Conservation (phyloP, 2,888 invertebrate species). For the Drosophila peninsularis region DNA sequence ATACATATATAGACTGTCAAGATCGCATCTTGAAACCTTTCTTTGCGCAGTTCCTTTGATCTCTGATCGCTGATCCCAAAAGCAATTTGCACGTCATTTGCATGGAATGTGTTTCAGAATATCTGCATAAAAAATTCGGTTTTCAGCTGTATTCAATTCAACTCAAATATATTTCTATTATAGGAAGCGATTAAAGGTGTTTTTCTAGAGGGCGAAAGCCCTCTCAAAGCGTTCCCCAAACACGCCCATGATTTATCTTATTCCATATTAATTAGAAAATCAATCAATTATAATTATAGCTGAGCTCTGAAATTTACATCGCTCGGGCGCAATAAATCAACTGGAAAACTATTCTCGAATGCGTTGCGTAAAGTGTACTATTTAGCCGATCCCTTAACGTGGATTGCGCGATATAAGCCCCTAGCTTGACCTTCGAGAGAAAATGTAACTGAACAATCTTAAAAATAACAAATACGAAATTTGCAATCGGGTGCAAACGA, state of each 20-base stretch:
- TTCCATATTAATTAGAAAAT: slow-evolving; percentile 1
- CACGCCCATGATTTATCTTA: neutral
- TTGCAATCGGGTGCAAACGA: neutral
- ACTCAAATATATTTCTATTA: neutral
- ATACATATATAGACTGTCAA: neutral
- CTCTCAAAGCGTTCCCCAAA: neutral
- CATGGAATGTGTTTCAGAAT: neutral
- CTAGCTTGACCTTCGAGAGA: slow-evolving; percentile 1
- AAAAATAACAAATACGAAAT: neutral
- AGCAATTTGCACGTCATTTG: neutral
- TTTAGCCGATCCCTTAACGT: neutral
- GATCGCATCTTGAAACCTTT: neutral
- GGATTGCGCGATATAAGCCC: neutral
- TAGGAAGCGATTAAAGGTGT: too few relatives aligned
- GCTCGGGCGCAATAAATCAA: neutral
- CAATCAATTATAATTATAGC: slow-evolving; percentile 8
- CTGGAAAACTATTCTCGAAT: neutral
- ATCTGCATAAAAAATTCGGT: neutral
- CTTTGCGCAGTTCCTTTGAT: slow-evolving; percentile 2
- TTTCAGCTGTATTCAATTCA: neutral
- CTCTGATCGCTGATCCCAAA: neutral
- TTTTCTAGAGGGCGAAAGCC: too few relatives aligned
- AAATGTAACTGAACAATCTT: neutral
- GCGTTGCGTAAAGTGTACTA: slow-evolving; percentile 4
- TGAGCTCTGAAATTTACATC: slow-evolving; percentile 1